These are phyloP conservation scores for Sarcophaga rosellei DNA, from an alignment of 2,888 invertebrate genomes.

Conservation along the genomic window DNA sequence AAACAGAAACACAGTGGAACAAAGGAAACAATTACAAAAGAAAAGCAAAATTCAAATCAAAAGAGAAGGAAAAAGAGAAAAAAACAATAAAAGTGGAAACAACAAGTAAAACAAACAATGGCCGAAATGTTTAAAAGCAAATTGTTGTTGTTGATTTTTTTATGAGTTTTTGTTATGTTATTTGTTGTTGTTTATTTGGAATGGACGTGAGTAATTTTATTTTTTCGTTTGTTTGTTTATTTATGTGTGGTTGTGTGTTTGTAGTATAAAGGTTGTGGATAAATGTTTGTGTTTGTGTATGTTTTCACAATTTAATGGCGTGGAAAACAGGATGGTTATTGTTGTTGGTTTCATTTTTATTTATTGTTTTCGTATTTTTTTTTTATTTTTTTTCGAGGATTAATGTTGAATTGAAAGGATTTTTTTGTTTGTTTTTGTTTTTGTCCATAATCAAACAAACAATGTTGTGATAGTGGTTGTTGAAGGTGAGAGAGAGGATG, in stretches of 20 bases:
- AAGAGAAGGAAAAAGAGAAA: background rate
- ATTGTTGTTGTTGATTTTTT: slow-evolving; percentile 28
- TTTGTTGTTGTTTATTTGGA: slow-evolving; percentile 55
- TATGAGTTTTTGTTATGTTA: slow-evolving; percentile 64
- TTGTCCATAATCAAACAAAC: slow-evolving; percentile 55
- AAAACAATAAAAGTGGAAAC: slow-evolving; percentile 1
- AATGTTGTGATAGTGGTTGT: slow-evolving; percentile 29
- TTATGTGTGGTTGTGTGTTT: slow-evolving; percentile 10
- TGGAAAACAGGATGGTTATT: slow-evolving; percentile 57
- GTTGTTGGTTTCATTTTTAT: slow-evolving; percentile 41
- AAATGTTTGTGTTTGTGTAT: slow-evolving; percentile 32
- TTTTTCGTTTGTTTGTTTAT: slow-evolving; percentile 47
- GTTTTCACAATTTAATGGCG: slow-evolving; percentile 51
- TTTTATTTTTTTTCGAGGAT: slow-evolving; percentile 47
- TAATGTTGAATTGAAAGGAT: slow-evolving; percentile 63
- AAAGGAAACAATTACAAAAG: background rate
- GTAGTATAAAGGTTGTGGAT: slow-evolving; percentile 2
- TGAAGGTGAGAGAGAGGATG: slow-evolving; percentile 13
- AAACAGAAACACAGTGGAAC: background rate
- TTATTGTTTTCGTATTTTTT: slow-evolving; percentile 11
- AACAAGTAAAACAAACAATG: slow-evolving; percentile 23
- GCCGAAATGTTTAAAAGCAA: slow-evolving; percentile 27
- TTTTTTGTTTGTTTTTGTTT: slow-evolving; percentile 45
- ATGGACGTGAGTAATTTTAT: slow-evolving; percentile 56
- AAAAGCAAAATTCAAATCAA: slow-evolving; percentile 6